Evolutionary conservation across 2,113 vertebrate species (phyloP), one percentile per base, ranked within the genome.

Genomic region (Leiothrix lutea): DNA sequence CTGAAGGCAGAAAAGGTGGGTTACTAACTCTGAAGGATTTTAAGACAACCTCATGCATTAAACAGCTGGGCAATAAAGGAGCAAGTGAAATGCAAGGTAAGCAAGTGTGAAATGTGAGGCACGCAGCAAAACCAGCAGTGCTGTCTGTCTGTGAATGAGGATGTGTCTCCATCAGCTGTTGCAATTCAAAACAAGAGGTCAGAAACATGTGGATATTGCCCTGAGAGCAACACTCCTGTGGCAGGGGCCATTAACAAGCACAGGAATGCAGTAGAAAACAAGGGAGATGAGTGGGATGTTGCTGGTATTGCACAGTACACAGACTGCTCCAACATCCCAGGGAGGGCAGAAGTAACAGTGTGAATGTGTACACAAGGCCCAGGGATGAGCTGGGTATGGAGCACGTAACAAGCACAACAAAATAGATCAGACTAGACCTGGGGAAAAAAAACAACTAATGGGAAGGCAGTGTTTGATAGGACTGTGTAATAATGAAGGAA

Each of bases 281-380:
- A 9, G n/a, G 6, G 45, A 73, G 54, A 33, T 60, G 6, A 58
- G 31, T 1, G 2, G n/a, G 8, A 18, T 19, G 18, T 22, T 48
- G 56, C n/a, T 74, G 65, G 31, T n/a, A 58, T 67, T 42, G n/a
- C 61, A 38, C 57, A 86, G 35, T 35, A 8, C 10, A 16, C 18
- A 0, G 0, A 25, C 42, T 47, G 24, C 66, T 85, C 42, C 53
- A 45, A 6, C n/a, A 2, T 5, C 7, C 26, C 31, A 26, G 3
- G 8, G 13, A 24, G 44, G 17, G 29, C 73, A 48, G 6, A n/a
- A 35, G 6, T 35, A 44, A 73, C 14, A 9, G 14, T 14, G 14
- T 42, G 31, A 64, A 60, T 40, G 36, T 19, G 14, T 13, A 20
- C 33, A 17, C 13, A 36, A 20, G 58, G 11, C 54, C 35, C 17